Conservation (phyloP, 2,797 vertebrate species). For the Pantherophis alleghaniensis region DNA sequence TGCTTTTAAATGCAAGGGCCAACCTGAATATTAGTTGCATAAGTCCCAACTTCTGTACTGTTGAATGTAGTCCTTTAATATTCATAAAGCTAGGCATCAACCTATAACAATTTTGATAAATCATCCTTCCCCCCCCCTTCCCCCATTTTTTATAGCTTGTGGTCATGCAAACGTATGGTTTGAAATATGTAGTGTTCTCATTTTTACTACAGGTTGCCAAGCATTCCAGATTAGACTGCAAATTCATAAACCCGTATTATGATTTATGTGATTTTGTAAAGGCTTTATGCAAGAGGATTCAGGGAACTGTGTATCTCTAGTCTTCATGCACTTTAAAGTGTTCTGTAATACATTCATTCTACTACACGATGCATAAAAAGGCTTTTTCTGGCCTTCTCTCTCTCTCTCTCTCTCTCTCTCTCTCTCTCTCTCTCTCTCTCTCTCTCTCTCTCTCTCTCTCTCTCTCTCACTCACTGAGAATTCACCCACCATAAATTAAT, state of each 20-base stretch:
- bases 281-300: slow-evolving; percentile 20
- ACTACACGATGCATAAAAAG: slow-evolving; percentile 35
- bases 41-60: slow-evolving; percentile 49
- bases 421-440: slow-evolving; percentile 13
- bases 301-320: slow-evolving; percentile 44
- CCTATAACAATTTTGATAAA: slow-evolving; percentile 30
- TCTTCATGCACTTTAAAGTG: slow-evolving; percentile 12
- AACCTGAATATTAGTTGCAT: slow-evolving; percentile 55
- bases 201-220: slow-evolving; percentile 24
- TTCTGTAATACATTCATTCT: slow-evolving; percentile 7
- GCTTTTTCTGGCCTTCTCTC: slow-evolving; percentile 15
- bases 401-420: slow-evolving; percentile 13
- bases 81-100: slow-evolving; percentile 58
- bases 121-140: slow-evolving; percentile 5
- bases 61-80: slow-evolving; percentile 51
- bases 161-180: slow-evolving; percentile 30
- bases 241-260: slow-evolving; percentile 46
- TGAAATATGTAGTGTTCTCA: slow-evolving; percentile 39
- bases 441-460: too few relatives aligned
- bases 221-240: slow-evolving; percentile 2
- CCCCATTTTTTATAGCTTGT: slow-evolving; percentile 25
- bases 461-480: slow-evolving; percentile 15
- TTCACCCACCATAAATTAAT: slow-evolving; percentile 27
- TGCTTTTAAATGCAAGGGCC: slow-evolving; percentile 44
- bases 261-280: slow-evolving; percentile 33